These are phyloP conservation scores for Diplodus puntazzo DNA, from an alignment of 2,797 vertebrate genomes.

Conservation along the genomic window DNA sequence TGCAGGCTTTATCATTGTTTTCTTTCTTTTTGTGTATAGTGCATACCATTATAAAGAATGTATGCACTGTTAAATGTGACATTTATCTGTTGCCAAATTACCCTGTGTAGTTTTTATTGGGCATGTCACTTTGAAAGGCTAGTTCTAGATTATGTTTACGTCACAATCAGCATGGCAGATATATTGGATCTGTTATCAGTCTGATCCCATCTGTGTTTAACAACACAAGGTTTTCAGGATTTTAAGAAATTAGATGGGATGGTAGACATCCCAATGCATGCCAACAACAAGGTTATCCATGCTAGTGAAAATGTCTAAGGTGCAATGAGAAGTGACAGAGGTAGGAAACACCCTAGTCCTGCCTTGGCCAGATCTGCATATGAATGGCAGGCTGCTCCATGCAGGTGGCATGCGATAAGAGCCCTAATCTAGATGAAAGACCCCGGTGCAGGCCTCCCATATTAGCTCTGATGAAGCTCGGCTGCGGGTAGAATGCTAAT, in stretches of 20 bases:
- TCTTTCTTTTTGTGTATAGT: not conserved
- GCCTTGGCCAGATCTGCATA: conserved; percentile 76
- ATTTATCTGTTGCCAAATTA: not conserved
- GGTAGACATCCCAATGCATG: conserved; percentile 57
- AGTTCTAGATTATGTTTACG: not conserved
- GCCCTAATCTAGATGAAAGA: conserved; percentile 84
- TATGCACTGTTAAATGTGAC: not conserved
- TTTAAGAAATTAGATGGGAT: conserved; percentile 49
- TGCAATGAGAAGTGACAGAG: conserved; percentile 76
- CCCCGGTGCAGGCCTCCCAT: conserved; percentile 75
- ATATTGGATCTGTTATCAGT: not conserved
- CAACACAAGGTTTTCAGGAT: conserved; percentile 20
- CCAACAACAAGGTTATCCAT: conserved; percentile 60
- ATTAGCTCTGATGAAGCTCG: conserved; percentile 81
- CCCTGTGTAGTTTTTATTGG: not conserved
- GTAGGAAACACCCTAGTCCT: conserved; percentile 70
- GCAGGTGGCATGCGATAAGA: conserved; percentile 84
- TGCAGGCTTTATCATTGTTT: not conserved
- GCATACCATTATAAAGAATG: conserved; percentile 3
- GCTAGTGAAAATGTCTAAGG: conserved; percentile 64
- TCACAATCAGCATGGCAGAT: not conserved
- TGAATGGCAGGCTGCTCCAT: conserved; percentile 79
- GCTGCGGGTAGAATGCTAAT: conserved; percentile 80
- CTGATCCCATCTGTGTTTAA: conserved; percentile 10
- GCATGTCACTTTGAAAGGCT: not conserved